These are phyloP conservation scores for Chamaea fasciata DNA, from an alignment of 2,113 vertebrate species.

Conservation along the genomic window DNA sequence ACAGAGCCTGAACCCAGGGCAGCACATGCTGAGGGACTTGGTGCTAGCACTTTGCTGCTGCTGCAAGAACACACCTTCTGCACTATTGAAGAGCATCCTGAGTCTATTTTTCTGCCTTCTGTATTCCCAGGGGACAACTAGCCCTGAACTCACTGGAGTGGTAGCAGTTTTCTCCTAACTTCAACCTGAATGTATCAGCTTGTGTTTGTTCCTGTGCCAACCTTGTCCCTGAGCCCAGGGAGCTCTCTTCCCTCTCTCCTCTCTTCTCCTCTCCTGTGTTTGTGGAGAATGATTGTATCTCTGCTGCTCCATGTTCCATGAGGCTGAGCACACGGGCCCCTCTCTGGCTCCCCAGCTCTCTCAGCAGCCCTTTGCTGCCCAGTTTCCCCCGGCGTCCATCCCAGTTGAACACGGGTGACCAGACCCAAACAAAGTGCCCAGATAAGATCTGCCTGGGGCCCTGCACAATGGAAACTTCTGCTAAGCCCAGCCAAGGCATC, in stretches of 20 bases:
- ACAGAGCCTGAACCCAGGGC: rapidly evolving
- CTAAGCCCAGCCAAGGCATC: background rate
- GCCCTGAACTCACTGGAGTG: background rate
- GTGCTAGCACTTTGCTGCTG: background rate
- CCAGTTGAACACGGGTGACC: background rate
- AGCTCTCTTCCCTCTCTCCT: background rate
- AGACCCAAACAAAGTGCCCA: background rate
- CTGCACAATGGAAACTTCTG: slow-evolving; percentile 52
- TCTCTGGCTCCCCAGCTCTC: background rate
- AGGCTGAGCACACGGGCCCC: rapidly evolving
- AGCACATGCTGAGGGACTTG: rapidly evolving
- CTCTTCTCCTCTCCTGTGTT: background rate
- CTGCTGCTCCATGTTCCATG: background rate
- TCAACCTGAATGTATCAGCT: rapidly evolving
- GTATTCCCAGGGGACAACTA: background rate
- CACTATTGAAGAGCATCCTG: background rate
- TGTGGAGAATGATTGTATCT: background rate
- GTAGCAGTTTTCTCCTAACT: background rate
- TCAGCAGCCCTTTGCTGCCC: background rate
- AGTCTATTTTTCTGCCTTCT: background rate
- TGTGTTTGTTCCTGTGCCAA: background rate
- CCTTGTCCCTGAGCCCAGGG: background rate
- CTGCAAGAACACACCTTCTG: background rate
- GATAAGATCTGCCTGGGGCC: slow-evolving; percentile 12
- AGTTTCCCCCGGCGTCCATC: rapidly evolving